Base-by-base conservation (phyloP, 2,888 invertebrate species). In the Anoncus sp. region DNA sequence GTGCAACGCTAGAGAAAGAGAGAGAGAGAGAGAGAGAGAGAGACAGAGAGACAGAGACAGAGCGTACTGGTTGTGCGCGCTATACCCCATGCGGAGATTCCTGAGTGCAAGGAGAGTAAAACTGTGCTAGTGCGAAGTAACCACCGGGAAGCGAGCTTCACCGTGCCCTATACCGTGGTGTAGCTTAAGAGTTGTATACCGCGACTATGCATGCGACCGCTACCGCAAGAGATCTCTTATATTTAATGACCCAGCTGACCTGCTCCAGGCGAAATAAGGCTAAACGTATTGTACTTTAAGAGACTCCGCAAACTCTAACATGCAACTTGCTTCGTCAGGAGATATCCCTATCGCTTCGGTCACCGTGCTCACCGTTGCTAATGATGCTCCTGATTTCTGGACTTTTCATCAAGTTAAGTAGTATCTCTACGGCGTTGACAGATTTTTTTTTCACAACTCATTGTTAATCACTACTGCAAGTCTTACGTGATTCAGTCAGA, bases 161-260 rank as follows among this genome's bases (percentile, higher is more conserved):
- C 31, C 65, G 53, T 57, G 63, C 53, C 43, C 47, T 60, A 55
- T 18, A 43, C 51, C 60, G 71, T 35, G 74, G 31, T 49, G 22
- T 16, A 60, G 53, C 74, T 57, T 40, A 62, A 74, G 74, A 69
- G 60, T 69, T 62, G 51, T 57, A 55, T 57, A 67, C 72, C 63
- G 27, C 75, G 35, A 59, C 51, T 72, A 43, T 63, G 49, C 70
- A 74, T 43, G 57, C 47, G 18, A 62, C 49, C 57, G 35, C 63
- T 65, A 53, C 74, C 55, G n/a, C 49, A 43, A 82, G 84, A 84
- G 85, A 87, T 87, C 83, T 87, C 84, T 87, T 85, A 86, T 88
- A 87, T 88, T 88, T 88, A 88, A 88, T 87, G 86, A 87, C 84
- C 84, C 83, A 83, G 83, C 85, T 86, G 85, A 84, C 83, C 82